These are phyloP conservation scores for Hydropotes inermis DNA, from an alignment of 2,113 vertebrate genomes.

Conservation along the genomic window DNA sequence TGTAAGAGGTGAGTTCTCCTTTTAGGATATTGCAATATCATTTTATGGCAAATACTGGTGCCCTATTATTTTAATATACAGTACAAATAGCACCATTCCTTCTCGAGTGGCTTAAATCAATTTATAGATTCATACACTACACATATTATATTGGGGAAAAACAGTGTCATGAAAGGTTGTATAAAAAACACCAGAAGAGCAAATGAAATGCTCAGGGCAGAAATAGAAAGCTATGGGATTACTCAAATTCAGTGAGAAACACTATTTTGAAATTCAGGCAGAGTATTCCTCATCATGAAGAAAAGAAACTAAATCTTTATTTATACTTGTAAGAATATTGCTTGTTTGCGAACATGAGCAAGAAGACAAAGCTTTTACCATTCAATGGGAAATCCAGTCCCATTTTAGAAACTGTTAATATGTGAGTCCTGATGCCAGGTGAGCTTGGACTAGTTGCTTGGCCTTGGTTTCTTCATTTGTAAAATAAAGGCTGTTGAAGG, in stretches of 20 bases:
- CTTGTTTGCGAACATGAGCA: not conserved
- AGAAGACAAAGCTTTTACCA: not conserved
- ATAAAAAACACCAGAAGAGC: slow-evolving; percentile 27
- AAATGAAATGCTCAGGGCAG: not conserved
- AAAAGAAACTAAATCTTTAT: slow-evolving; percentile 6
- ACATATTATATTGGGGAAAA: not conserved
- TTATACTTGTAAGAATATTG: not conserved
- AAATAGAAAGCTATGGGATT: not conserved
- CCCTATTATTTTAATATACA: slow-evolving; percentile 19
- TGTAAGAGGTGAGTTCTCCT: not conserved
- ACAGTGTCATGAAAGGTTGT: not conserved
- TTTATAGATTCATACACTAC: slow-evolving; percentile 46
- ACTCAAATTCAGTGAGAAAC: slow-evolving; percentile 8
- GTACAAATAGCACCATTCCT: not conserved
- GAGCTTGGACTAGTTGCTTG: not conserved
- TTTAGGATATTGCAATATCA: not conserved
- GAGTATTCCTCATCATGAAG: not conserved
- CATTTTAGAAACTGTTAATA: not conserved
- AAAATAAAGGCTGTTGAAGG: not conserved
- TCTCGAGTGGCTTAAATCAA: slow-evolving; percentile 45
- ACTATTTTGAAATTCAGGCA: not conserved
- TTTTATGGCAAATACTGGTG: not conserved
- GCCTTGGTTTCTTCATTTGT: not conserved
- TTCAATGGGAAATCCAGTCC: not conserved
- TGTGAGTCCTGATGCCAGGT: not conserved